phyloP scores from a whole-genome alignment of 2,113 vertebrate genomes.

The Pterocles gutturalis region DNA sequence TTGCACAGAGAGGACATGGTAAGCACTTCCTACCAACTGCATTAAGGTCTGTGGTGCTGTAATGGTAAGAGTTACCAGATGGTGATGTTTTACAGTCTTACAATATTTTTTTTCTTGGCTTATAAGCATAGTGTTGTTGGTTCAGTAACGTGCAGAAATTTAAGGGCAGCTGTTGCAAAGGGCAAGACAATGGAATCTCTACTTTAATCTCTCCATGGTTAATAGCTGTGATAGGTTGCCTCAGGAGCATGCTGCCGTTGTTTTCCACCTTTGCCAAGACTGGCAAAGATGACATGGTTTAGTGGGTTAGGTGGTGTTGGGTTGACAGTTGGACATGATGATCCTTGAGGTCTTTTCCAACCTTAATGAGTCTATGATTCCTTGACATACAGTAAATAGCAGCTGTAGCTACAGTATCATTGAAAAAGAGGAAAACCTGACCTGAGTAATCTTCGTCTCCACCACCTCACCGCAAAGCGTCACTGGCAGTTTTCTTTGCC shows the following conservation, averaged over 20 bases:
- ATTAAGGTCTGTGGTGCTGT: not conserved
- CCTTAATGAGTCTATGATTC: too few species aligned
- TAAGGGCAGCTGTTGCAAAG: not conserved
- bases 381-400: not conserved
- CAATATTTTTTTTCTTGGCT: not conserved
- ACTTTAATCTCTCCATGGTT: fast-evolving
- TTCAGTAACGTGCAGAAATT: not conserved
- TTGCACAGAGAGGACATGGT: not conserved
- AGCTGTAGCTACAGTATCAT: not conserved
- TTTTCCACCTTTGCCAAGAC: not conserved
- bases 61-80: not conserved
- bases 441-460: not conserved
- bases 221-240: not conserved
- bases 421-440: not conserved
- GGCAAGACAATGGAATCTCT: not conserved
- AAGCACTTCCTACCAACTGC: not conserved
- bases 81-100: not conserved
- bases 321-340: too few species aligned
- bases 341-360: too few species aligned
- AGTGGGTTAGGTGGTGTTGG: too few species aligned
- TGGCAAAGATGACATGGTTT: not conserved
- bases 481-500: not conserved
- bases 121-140: not conserved
- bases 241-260: not conserved
- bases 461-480: not conserved